Conservation (phyloP, 2,113 vertebrate species). For the Cebus imitator region DNA sequence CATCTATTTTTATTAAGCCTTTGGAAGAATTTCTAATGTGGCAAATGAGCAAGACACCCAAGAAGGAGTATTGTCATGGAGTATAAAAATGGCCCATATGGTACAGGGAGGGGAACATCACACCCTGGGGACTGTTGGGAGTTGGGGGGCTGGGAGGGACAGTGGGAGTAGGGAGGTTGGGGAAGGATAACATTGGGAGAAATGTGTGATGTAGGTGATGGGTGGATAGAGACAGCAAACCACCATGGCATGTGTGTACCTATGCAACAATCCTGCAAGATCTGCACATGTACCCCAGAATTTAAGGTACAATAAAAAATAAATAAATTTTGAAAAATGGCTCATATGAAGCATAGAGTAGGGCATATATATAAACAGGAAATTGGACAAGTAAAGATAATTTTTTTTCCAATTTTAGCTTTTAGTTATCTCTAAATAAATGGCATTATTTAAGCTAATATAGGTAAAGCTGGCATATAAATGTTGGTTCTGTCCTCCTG, state of each 20-base stretch:
- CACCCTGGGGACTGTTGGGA: too few species aligned
- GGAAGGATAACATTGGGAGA: too few species aligned
- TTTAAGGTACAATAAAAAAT: too few species aligned
- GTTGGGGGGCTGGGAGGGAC: too few species aligned
- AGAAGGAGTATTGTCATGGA: neutral
- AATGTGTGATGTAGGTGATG: too few species aligned
- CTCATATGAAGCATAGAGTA: neutral
- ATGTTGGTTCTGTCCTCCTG: neutral
- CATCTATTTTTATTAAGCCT: neutral
- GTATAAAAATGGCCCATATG: neutral
- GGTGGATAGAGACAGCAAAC: too few species aligned
- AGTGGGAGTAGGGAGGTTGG: too few species aligned
- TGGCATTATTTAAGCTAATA: neutral
- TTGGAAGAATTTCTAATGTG: slow-evolving; percentile 10
- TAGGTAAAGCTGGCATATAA: neutral
- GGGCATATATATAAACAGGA: neutral
- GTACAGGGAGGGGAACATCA: too few species aligned
- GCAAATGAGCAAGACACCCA: neutral
- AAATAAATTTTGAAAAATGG: neutral
- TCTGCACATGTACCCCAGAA: too few species aligned
- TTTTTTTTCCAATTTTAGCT: neutral
- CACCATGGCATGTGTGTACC: too few species aligned
- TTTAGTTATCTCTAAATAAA: neutral
- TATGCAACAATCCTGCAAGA: too few species aligned
- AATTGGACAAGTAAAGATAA: neutral